Percentiles rank a stretch among this genome's conserved stretches.
Evolutionary conservation across 2,888 invertebrate genomes (phyloP).

Genomic region (Germaria angustata): DNA sequence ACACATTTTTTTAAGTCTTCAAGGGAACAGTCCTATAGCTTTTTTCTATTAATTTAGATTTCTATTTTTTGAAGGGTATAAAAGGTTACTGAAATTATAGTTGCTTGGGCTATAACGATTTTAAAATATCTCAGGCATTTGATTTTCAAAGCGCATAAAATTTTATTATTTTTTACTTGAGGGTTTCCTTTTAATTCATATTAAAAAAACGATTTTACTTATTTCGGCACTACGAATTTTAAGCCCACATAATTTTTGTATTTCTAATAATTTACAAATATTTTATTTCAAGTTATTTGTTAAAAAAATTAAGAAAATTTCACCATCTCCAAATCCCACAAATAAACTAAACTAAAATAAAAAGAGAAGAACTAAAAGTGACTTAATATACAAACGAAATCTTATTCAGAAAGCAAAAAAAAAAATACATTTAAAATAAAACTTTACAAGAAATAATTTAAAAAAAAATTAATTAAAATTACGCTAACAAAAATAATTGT

Average conservation of each 20-base stretch:
- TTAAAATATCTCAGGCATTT: not conserved
- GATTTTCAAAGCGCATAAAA: not conserved
- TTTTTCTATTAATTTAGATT: not conserved
- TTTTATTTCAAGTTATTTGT: not conserved
- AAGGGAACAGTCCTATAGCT: not conserved
- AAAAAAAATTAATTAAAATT: constrained; percentile 34
- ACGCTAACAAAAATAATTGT: constrained; percentile 35
- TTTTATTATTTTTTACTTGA: not conserved
- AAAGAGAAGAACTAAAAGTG: constrained; percentile 51
- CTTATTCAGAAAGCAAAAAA: constrained; percentile 18
- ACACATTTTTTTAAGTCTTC: not conserved
- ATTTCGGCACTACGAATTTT: too few species aligned
- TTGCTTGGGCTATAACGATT: not conserved
- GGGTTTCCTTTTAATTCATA: not conserved
- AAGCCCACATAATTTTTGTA: too few species aligned
- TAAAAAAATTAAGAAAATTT: not conserved
- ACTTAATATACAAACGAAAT: constrained; percentile 64
- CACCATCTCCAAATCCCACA: not conserved
- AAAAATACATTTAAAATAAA: constrained; percentile 37
- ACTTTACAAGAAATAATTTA: constrained; percentile 35
- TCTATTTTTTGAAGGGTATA: not conserved
- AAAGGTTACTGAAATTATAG: not conserved
- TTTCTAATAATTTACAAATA: not conserved
- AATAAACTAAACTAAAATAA: constrained; percentile 14
- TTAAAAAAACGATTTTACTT: not conserved